Conservation (phyloP, 2,888 invertebrate genomes). For the Mythimna albipuncta region DNA sequence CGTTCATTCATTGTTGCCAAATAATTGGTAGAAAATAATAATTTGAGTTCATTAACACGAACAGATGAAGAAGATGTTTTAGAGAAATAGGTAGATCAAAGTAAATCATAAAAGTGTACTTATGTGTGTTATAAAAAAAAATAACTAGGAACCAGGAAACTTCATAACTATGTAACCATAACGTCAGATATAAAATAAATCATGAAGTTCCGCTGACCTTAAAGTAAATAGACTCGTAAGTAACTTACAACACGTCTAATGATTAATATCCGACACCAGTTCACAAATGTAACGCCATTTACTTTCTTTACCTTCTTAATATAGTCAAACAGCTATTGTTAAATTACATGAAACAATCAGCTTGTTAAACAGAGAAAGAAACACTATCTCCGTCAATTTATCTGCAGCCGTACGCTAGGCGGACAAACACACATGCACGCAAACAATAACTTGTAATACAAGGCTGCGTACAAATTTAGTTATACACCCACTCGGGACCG, state of each 20-base stretch:
- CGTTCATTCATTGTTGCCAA: neutral
- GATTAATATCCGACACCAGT: conserved; percentile 47
- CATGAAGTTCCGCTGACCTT: conserved; percentile 33
- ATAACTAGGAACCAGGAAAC: conserved; percentile 6
- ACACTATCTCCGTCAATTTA: conserved; percentile 85
- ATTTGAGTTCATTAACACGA: too few relatives aligned
- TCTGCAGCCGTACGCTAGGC: conserved; percentile 74
- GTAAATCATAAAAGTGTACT: neutral
- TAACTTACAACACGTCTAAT: conserved; percentile 35
- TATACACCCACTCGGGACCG: conserved; percentile 84
- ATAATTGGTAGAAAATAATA: too few relatives aligned
- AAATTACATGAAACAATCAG: conserved; percentile 46
- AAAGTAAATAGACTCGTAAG: conserved; percentile 25
- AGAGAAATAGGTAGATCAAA: too few relatives aligned
- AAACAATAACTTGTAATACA: conserved; percentile 83
- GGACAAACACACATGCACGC: conserved; percentile 72
- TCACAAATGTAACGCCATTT: conserved; percentile 42
- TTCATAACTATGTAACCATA: conserved; percentile 5
- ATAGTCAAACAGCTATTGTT: conserved; percentile 52
- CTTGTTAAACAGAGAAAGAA: conserved; percentile 80
- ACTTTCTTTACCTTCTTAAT: conserved; percentile 44
- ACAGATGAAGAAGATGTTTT: too few relatives aligned
- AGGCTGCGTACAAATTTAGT: conserved; percentile 87
- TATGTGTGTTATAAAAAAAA: neutral
- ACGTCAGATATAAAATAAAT: conserved; percentile 18